Evolutionary conservation across 2,113 vertebrate species (phyloP).

Genomic region (Myotis brandtii): DNA sequence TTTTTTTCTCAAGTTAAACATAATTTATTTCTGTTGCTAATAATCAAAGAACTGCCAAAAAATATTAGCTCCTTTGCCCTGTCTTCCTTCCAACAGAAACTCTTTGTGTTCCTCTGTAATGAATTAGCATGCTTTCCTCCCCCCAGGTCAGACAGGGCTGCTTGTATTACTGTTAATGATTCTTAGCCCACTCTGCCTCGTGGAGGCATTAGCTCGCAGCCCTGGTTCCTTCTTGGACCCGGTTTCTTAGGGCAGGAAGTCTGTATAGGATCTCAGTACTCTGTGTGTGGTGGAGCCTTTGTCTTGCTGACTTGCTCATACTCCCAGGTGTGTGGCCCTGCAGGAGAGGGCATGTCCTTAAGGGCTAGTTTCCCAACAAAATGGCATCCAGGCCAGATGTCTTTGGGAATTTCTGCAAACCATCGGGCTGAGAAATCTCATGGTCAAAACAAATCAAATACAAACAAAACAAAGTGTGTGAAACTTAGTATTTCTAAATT

Average conservation of each 20-base stretch:
- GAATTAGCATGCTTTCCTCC: not conserved
- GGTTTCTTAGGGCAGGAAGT: not conserved
- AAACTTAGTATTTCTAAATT: not conserved
- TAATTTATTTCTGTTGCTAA: not conserved
- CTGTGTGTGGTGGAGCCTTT: too few species aligned
- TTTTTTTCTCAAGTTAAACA: not conserved
- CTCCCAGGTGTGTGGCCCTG: not conserved
- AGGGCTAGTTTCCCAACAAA: not conserved
- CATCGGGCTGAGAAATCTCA: not conserved
- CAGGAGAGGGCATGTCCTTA: not conserved
- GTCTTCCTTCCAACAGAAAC: not conserved
- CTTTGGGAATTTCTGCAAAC: not conserved
- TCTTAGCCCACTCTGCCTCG: not conserved
- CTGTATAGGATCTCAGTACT: fast-evolving
- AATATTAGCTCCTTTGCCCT: not conserved
- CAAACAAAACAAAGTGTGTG: not conserved
- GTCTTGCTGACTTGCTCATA: not conserved
- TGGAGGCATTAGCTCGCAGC: not conserved
- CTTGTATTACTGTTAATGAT: not conserved
- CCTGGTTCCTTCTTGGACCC: not conserved
- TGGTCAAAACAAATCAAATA: not conserved
- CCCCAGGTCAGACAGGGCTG: too few species aligned
- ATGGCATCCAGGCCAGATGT: not conserved
- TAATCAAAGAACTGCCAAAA: not conserved
- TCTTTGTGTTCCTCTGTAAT: not conserved